Conservation (phyloP, 2,888 invertebrate genomes). For the Scaptomyza tumidula region DNA sequence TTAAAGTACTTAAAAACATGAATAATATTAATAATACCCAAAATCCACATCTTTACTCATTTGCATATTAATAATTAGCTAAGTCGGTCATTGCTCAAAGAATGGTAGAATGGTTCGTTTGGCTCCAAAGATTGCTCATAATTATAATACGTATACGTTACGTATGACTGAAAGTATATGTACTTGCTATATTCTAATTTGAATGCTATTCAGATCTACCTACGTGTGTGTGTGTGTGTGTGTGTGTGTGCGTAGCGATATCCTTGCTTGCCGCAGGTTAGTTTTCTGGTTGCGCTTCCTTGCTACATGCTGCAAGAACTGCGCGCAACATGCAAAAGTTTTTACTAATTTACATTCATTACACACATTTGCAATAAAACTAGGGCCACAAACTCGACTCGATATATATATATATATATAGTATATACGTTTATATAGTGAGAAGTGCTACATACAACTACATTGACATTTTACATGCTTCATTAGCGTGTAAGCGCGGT, state of each 20-base stretch:
- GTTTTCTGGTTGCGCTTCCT: slow-evolving; percentile 61
- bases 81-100: slow-evolving; percentile 68
- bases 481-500: slow-evolving; percentile 81
- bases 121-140: slow-evolving; percentile 57
- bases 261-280: slow-evolving; percentile 72
- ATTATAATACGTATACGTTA: slow-evolving; percentile 51
- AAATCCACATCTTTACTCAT: slow-evolving; percentile 29
- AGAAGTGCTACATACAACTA: slow-evolving; percentile 51
- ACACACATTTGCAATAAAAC: slow-evolving; percentile 82
- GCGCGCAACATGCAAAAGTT: slow-evolving; percentile 64
- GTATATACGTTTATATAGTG: slow-evolving; percentile 10
- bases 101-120: slow-evolving; percentile 21
- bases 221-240: not conserved
- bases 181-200: slow-evolving; percentile 68
- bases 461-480: slow-evolving; percentile 81
- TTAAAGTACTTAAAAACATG: slow-evolving; percentile 56
- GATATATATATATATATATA: slow-evolving; percentile 40
- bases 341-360: slow-evolving; percentile 82
- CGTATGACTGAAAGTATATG: slow-evolving; percentile 12
- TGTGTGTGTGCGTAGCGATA: slow-evolving; percentile 12
- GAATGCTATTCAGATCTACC: slow-evolving; percentile 63
- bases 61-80: slow-evolving; percentile 72
- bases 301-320: slow-evolving; percentile 38
- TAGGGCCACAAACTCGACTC: slow-evolving; percentile 62
- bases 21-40: slow-evolving; percentile 17